Conservation (phyloP, 2,113 vertebrate genomes). For the Eonycteris spelaea region DNA sequence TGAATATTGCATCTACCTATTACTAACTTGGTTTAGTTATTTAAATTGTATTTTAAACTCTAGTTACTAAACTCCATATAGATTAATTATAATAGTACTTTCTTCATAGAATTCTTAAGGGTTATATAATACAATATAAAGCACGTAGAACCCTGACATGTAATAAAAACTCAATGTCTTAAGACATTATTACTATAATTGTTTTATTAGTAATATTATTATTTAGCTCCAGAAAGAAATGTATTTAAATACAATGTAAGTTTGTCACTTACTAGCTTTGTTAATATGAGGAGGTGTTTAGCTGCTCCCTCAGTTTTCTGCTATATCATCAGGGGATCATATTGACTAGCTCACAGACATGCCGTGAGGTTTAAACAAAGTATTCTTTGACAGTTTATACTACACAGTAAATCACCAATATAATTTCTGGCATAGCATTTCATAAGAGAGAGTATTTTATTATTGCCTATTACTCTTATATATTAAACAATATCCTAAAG, state of each 20-base stretch:
- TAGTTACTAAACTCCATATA: neutral
- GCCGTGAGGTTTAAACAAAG: neutral
- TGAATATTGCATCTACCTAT: neutral
- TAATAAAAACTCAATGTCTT: neutral
- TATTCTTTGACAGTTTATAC: neutral
- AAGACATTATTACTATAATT: neutral
- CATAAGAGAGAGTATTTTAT: neutral
- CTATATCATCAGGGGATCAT: neutral
- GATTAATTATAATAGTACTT: neutral
- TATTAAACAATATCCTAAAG: neutral
- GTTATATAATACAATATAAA: neutral
- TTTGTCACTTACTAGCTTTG: neutral
- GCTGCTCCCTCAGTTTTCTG: neutral
- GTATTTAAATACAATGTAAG: neutral
- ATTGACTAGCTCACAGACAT: neutral
- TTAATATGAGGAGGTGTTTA: neutral
- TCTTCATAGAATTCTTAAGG: neutral
- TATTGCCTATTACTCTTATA: neutral
- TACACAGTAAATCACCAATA: neutral
- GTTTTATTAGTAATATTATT: slow-evolving; percentile 13
- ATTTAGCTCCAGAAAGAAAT: neutral
- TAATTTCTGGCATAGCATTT: neutral
- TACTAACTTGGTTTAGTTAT: neutral
- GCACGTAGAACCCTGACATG: neutral
- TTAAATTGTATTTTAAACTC: neutral